Conservation (phyloP, 2,113 vertebrate species). For the Melanerpes formicivorus region DNA sequence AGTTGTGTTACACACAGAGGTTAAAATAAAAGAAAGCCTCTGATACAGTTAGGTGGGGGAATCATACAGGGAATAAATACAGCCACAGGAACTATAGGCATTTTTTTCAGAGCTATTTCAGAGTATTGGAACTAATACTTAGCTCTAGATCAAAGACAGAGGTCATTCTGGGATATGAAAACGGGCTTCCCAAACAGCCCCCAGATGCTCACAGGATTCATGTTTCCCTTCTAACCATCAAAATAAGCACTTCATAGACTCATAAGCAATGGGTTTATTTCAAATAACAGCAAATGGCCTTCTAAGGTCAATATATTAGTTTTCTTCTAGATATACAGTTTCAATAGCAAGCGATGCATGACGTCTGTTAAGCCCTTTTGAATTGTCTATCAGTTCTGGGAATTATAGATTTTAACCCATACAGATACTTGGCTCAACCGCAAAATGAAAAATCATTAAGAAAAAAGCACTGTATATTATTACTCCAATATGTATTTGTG, state of each 20-base stretch:
- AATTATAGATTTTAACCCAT: conserved; percentile 73
- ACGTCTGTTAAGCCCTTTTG: conserved; percentile 61
- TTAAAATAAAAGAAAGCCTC: neutral
- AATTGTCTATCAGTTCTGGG: conserved; percentile 73
- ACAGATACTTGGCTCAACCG: conserved; percentile 63
- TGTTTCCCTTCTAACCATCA: neutral
- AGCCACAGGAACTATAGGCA: neutral
- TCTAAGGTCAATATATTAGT: conserved; percentile 67
- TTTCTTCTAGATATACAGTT: conserved; percentile 55
- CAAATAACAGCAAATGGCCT: conserved; percentile 38
- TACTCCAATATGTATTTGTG: conserved; percentile 31
- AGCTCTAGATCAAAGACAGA: conserved; percentile 13
- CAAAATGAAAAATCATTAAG: conserved; percentile 72
- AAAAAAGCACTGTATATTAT: conserved; percentile 53
- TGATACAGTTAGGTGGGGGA: neutral
- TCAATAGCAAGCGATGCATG: conserved; percentile 63
- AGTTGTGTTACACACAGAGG: neutral
- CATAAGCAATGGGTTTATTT: conserved; percentile 18
- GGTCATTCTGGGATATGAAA: neutral
- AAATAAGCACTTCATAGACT: conserved; percentile 13
- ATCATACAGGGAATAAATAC: neutral
- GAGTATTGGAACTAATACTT: conserved; percentile 5
- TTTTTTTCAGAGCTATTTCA: neutral
- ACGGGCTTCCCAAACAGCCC: neutral
- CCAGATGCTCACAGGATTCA: neutral